A percentile compares a stretch with the other conserved stretches of the same genome.
Conservation (phyloP, 2,113 vertebrate species). For the Pongo pygmaeus region DNA sequence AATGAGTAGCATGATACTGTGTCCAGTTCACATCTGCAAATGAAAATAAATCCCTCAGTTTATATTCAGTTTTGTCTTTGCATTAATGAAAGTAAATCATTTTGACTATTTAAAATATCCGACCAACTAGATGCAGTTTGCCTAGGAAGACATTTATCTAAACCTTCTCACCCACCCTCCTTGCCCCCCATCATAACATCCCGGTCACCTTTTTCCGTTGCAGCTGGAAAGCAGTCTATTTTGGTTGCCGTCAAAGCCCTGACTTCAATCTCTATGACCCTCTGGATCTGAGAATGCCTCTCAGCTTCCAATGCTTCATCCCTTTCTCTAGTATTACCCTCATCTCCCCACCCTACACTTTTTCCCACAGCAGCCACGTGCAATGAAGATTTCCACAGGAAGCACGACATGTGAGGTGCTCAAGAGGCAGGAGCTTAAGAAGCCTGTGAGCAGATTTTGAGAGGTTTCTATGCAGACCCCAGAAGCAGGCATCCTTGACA, state of each 20-base stretch:
- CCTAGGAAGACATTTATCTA: not conserved
- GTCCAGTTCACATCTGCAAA: not conserved
- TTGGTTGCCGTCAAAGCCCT: not conserved
- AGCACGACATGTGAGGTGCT: not conserved
- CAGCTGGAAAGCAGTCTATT: not conserved
- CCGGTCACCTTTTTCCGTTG: not conserved
- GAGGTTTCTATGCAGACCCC: not conserved
- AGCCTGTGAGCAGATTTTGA: not conserved
- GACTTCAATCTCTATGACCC: not conserved
- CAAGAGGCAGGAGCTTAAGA: not conserved
- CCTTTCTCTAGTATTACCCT: not conserved
- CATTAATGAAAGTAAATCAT: not conserved
- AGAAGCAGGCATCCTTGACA: not conserved
- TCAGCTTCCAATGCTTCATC: not conserved
- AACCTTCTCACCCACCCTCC: not conserved
- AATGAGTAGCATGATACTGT: not conserved
- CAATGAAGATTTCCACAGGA: not conserved
- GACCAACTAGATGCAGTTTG: not conserved
- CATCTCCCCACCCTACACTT: not conserved
- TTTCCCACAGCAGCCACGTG: accelerated
- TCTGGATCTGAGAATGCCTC: not conserved
- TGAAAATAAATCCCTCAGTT: not conserved
- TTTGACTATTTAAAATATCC: not conserved
- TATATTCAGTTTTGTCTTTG: not conserved
- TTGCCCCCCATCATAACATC: not conserved